Conservation (phyloP, 2,888 invertebrate species). For the Drosophila emarginata region DNA sequence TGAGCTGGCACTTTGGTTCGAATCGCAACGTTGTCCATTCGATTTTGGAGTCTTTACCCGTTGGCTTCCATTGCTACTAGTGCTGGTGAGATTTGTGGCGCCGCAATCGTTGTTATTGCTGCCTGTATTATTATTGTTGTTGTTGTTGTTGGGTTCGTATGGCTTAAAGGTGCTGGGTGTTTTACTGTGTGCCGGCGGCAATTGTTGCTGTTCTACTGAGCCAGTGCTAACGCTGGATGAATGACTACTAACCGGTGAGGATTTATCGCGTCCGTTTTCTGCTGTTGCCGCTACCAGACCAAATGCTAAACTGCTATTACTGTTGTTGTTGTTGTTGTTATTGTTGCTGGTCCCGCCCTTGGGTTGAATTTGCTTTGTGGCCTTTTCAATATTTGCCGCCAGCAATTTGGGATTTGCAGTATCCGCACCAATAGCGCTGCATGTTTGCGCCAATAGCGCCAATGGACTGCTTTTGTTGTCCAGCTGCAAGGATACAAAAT, state of each 20-base stretch:
- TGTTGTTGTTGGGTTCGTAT: conserved; percentile 88
- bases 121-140: conserved; percentile 57
- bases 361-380: conserved; percentile 83
- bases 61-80: conserved; percentile 44
- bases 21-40: conserved; percentile 85
- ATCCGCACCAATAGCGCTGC: conserved; percentile 98
- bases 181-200: conserved; percentile 78
- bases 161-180: conserved; percentile 87
- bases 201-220: conserved; percentile 79
- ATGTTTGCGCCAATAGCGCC: conserved; percentile 97
- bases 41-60: conserved; percentile 68
- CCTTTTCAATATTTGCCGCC: conserved; percentile 89
- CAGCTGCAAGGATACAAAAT: conserved; percentile 89
- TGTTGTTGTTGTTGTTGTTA: conserved; percentile 41
- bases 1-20: conserved; percentile 88
- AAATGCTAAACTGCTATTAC: conserved; percentile 37
- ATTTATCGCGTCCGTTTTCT: conserved; percentile 85
- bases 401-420: conserved; percentile 90
- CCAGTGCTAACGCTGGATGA: conserved; percentile 83
- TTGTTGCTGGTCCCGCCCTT: conserved; percentile 80
- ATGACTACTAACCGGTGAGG: conserved; percentile 83
- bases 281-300: conserved; percentile 17
- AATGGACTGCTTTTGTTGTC: conserved; percentile 98
- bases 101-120: conserved; percentile 67
- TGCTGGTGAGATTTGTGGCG: conserved; percentile 61